These are phyloP conservation scores for Vireo griseus DNA, from an alignment of 2,797 vertebrate genomes.

Conservation along the genomic window DNA sequence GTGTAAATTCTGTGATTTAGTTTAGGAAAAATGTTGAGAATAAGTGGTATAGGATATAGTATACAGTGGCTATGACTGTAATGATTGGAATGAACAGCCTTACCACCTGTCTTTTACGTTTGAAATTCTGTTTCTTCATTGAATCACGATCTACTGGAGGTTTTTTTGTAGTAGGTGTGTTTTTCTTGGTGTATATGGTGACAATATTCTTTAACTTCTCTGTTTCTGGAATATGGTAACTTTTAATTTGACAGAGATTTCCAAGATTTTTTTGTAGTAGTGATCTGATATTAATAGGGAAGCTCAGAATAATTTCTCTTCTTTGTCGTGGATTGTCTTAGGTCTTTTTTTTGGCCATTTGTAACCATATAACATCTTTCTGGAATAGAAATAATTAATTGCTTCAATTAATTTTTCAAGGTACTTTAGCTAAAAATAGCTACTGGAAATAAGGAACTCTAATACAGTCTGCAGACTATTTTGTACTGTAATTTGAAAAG, in stretches of 20 bases:
- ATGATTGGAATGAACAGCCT: background rate
- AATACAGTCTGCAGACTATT: background rate
- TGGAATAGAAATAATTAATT: constrained; percentile 26
- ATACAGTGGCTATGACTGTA: background rate
- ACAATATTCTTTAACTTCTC: background rate
- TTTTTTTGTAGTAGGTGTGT: background rate
- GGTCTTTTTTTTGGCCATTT: background rate
- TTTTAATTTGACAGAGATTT: background rate
- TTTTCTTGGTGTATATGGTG: background rate
- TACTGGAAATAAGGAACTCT: background rate
- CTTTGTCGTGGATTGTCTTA: background rate
- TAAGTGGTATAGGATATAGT: background rate
- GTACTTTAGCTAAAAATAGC: constrained; percentile 14
- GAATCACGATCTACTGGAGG: background rate
- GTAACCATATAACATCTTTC: background rate
- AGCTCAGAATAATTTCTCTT: background rate
- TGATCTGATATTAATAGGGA: background rate
- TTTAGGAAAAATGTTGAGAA: background rate
- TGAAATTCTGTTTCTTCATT: background rate
- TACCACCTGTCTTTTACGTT: background rate
- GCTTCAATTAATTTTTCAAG: background rate
- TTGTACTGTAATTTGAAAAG: background rate
- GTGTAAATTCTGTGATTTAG: background rate
- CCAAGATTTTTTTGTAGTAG: background rate
- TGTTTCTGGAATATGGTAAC: background rate